Evolutionary conservation across 2,888 invertebrate species (phyloP).

Genomic region (Cataglyphis cursor): DNA sequence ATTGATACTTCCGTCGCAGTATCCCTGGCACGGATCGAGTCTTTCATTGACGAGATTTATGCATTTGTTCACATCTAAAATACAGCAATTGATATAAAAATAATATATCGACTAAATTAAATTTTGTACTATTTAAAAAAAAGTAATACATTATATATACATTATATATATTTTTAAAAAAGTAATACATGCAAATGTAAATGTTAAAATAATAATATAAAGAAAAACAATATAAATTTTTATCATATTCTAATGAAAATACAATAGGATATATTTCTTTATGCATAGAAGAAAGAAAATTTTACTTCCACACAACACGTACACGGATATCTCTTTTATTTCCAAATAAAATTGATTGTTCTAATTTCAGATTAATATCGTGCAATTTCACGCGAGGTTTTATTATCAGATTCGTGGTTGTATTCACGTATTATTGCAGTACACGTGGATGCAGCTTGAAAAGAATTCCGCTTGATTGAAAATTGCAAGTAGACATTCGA

Average conservation of each 20-base stretch:
- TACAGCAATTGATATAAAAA: neutral
- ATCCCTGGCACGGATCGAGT: neutral
- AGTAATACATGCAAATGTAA: too few species aligned
- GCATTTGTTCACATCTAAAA: neutral
- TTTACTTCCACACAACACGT: neutral
- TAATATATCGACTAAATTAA: neutral
- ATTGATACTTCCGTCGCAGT: slow-evolving; percentile 50
- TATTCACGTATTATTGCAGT: neutral
- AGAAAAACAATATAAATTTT: neutral
- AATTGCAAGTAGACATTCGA: neutral
- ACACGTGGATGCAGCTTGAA: neutral
- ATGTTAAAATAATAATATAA: neutral
- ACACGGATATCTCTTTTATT: neutral
- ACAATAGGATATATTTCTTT: neutral
- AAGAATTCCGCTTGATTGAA: neutral
- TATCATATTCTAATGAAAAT: neutral
- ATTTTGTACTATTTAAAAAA: neutral
- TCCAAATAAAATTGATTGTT: neutral
- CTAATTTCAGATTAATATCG: neutral
- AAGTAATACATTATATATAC: neutral
- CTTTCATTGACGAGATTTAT: neutral
- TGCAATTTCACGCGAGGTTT: neutral
- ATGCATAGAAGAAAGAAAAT: neutral
- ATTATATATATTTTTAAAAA: too few species aligned
- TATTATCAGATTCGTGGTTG: neutral